phyloP scores from a whole-genome alignment of 2,888 invertebrate genomes.

The Hymenopus coronatus region DNA sequence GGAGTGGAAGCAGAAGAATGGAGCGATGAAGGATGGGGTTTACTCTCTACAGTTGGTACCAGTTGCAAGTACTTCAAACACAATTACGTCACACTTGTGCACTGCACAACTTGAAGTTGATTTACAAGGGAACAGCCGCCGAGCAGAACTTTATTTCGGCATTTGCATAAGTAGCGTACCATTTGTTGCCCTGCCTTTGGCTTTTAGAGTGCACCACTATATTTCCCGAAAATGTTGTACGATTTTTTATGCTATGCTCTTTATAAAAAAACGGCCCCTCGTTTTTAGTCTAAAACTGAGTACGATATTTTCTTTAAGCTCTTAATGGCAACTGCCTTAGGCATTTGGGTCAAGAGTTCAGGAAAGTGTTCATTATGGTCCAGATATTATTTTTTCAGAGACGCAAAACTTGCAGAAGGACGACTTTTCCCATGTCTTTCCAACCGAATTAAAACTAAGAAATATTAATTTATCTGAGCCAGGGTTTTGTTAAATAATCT shows the following conservation, averaged over 20 bases:
- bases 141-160: not conserved
- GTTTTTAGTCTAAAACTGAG: too few relatives aligned
- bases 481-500: too few relatives aligned
- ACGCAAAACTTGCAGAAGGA: too few relatives aligned
- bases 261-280: not conserved
- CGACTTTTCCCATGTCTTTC: too few relatives aligned
- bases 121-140: not conserved
- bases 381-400: too few relatives aligned
- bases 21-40: not conserved
- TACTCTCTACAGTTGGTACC: not conserved
- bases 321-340: too few relatives aligned
- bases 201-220: not conserved
- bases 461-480: too few relatives aligned
- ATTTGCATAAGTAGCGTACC: not conserved
- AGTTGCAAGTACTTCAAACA: constrained; percentile 9
- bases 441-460: too few relatives aligned
- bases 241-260: not conserved
- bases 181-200: not conserved
- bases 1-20: not conserved
- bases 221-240: not conserved
- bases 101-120: constrained; percentile 3
- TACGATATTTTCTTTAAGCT: too few relatives aligned
- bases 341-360: too few relatives aligned
- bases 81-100: constrained; percentile 1
- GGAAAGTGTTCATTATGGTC: too few relatives aligned